Evolutionary conservation across 1,140 invertebrate genomes (phyloP).

Genomic region (Papilio dardanus): DNA sequence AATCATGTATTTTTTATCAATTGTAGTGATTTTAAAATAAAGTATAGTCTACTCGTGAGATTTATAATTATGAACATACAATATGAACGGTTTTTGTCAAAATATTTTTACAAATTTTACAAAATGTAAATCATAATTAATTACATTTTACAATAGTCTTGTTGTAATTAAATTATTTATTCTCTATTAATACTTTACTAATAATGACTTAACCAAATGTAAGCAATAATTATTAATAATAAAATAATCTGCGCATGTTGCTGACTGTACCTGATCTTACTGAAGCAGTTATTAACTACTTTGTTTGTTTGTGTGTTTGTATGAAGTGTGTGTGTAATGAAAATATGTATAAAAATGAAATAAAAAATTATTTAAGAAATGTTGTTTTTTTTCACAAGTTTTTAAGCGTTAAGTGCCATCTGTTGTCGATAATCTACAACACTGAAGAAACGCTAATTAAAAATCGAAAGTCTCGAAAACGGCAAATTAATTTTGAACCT

Average conservation of each 20-base stretch:
- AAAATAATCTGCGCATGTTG: not conserved
- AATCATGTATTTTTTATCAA: no score
- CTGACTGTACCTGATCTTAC: constrained; percentile 30
- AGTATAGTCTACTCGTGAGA: no score
- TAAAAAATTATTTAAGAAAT: not conserved
- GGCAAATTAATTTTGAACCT: no score
- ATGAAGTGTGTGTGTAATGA: not conserved
- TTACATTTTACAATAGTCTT: not conserved
- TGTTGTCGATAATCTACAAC: no score
- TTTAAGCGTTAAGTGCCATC: not conserved
- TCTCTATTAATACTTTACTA: constrained; percentile 9
- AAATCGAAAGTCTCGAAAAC: no score
- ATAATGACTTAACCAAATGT: constrained; percentile 23
- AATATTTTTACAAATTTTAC: not conserved
- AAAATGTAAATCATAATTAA: not conserved
- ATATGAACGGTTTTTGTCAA: no score
- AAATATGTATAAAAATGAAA: constrained; percentile 3
- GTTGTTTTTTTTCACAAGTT: not conserved
- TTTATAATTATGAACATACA: no score
- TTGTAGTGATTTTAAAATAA: no score
- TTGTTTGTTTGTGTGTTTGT: not conserved
- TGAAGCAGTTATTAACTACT: not conserved
- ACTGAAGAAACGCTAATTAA: no score
- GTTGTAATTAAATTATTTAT: not conserved
- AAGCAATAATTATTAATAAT: constrained; percentile 26